Conservation (phyloP, 2,888 invertebrate genomes). For the Anorthoa munda region DNA sequence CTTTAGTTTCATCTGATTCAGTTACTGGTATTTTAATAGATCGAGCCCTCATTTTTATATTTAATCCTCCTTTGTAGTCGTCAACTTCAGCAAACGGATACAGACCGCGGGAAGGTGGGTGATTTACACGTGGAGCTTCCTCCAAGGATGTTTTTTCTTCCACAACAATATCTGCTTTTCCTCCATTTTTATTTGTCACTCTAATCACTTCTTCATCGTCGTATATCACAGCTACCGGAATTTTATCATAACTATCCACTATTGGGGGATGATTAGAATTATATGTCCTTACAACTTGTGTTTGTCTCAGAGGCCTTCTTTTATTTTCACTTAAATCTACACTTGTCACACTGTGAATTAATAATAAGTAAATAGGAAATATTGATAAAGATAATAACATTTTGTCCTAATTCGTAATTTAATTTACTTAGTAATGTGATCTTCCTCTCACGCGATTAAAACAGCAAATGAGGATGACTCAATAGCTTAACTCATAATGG, state of each 20-base stretch:
- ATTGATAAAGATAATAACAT: constrained; percentile 57
- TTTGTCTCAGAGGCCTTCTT: constrained; percentile 38
- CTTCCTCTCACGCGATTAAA: constrained; percentile 77
- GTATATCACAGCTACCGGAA: constrained; percentile 65
- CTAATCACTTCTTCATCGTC: constrained; percentile 50
- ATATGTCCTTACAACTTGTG: constrained; percentile 46
- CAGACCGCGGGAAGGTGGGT: background rate
- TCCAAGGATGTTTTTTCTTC: constrained; percentile 4
- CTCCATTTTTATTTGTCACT: constrained; percentile 21
- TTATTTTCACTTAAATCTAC: constrained; percentile 56
- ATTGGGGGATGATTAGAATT: constrained; percentile 75
- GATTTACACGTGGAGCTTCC: constrained; percentile 29
- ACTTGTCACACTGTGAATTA: constrained; percentile 64
- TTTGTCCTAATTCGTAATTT: constrained; percentile 50
- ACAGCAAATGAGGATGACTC: constrained; percentile 81
- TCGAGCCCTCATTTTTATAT: constrained; percentile 46
- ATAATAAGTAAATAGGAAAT: constrained; percentile 49
- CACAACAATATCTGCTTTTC: background rate
- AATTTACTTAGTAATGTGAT: constrained; percentile 69
- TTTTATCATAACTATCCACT: constrained; percentile 65
- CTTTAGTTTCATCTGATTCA: constrained; percentile 2
- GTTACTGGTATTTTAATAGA: constrained; percentile 25
- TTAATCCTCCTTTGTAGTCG: constrained; percentile 6
- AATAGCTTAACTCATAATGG: constrained; percentile 71
- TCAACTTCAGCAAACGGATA: background rate